A percentile compares a stretch with the other conserved stretches of the same genome.
Evolutionary conservation across 2,888 invertebrate species (phyloP).

Genomic region (Clivina fossor): DNA sequence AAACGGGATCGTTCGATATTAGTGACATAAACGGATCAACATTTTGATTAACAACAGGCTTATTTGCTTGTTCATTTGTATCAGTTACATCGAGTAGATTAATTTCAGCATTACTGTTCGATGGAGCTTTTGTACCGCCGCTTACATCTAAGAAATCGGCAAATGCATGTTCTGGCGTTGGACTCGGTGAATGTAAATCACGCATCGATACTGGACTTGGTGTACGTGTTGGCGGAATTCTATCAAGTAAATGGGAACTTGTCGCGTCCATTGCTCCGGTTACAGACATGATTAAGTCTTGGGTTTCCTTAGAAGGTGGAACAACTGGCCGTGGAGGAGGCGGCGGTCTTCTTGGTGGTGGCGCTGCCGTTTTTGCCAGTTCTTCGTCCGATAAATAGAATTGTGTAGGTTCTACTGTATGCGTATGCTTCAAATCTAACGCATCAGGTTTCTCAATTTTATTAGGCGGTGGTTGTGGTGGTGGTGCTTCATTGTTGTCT

Average conservation of each 20-base stretch:
- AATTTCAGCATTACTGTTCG: constrained; percentile 44
- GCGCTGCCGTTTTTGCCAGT: constrained; percentile 40
- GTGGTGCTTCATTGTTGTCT: constrained; percentile 47
- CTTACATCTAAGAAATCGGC: constrained; percentile 67
- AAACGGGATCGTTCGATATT: constrained; percentile 43
- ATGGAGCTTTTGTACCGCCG: background rate
- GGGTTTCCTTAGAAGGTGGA: constrained; percentile 76
- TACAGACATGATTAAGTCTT: constrained; percentile 81
- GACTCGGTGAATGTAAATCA: constrained; percentile 81
- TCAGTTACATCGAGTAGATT: constrained; percentile 49
- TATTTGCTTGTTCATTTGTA: constrained; percentile 23
- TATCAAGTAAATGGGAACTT: constrained; percentile 78
- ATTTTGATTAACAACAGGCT: constrained; percentile 17
- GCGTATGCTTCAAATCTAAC: constrained; percentile 51
- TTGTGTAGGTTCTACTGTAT: constrained; percentile 40
- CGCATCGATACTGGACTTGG: constrained; percentile 85
- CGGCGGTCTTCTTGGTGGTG: constrained; percentile 51
- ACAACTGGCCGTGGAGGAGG: constrained; percentile 60
- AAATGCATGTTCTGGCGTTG: constrained; percentile 70
- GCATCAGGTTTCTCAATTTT: constrained; percentile 52
- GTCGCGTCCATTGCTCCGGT: constrained; percentile 88
- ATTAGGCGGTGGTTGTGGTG: constrained; percentile 45
- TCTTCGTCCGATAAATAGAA: constrained; percentile 31
- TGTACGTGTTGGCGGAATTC: constrained; percentile 81
- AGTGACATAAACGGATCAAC: constrained; percentile 24